Evolutionary conservation across 2,113 vertebrate genomes (phyloP).

Genomic region (Andinoacara biseriatus): DNA sequence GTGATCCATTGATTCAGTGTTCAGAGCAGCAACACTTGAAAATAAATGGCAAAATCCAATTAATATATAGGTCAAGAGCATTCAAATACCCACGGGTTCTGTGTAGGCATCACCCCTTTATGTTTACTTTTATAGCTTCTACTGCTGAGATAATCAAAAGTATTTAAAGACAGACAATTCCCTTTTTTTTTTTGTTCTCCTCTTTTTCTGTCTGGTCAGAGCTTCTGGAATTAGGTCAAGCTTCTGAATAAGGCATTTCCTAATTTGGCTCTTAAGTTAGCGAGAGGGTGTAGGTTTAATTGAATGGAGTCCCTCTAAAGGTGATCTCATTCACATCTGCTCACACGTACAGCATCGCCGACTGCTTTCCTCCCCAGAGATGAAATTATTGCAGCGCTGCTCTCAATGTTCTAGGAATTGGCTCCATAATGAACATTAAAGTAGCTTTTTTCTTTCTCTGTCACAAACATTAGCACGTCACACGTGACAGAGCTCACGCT

Average conservation of each 20-base stretch:
- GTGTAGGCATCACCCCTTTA: neutral
- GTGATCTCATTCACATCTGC: neutral
- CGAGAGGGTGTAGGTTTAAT: constrained; percentile 10
- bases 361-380: constrained; percentile 1
- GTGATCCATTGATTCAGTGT: neutral
- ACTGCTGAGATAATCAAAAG: neutral
- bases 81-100: neutral
- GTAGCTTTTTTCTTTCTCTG: neutral
- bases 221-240: constrained; percentile 52
- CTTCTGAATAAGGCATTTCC: constrained; percentile 11
- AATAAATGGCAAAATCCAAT: neutral
- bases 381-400: constrained; percentile 38
- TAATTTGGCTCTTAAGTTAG: neutral
- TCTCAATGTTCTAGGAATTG: neutral
- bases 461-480: neutral
- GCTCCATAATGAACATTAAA: constrained; percentile 18
- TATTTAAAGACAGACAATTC: neutral
- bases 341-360: neutral
- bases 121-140: neutral
- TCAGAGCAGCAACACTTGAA: neutral
- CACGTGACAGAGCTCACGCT: neutral
- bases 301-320: constrained; percentile 26
- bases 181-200: neutral
- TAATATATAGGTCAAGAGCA: neutral
- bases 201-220: neutral